phyloP scores from a whole-genome alignment of 1,140 invertebrate species.

The Drosophila neocordata region DNA sequence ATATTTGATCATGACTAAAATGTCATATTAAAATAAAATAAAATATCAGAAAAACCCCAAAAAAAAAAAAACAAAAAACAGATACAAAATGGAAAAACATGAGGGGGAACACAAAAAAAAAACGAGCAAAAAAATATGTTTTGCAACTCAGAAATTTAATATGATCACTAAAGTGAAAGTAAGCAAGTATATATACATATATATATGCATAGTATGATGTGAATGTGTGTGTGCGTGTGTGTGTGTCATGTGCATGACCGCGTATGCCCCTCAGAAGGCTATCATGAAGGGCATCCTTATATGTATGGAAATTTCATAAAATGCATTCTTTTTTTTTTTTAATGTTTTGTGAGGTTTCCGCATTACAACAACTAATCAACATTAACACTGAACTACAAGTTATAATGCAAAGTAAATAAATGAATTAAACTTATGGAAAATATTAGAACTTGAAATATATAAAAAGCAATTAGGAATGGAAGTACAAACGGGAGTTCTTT shows the following conservation, averaged over 20 bases:
- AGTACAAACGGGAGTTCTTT: too few species aligned
- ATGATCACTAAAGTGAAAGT: constrained; percentile 78
- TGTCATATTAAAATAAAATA: constrained; percentile 72
- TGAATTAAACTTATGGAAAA: too few species aligned
- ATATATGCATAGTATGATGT: neutral
- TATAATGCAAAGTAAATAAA: too few species aligned
- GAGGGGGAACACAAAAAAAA: constrained; percentile 28
- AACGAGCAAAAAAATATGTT: constrained; percentile 69
- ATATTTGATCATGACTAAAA: constrained; percentile 42
- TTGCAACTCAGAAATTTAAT: constrained; percentile 79
- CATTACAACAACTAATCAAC: constrained; percentile 45
- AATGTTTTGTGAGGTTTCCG: constrained; percentile 74
- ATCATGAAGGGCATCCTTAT: constrained; percentile 76
- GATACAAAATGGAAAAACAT: constrained; percentile 12
- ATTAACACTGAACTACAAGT: constrained; percentile 35
- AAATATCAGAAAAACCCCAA: constrained; percentile 45
- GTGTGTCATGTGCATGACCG: constrained; percentile 58
- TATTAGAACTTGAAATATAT: too few species aligned
- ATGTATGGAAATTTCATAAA: constrained; percentile 76
- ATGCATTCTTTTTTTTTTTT: constrained; percentile 69
- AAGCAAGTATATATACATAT: constrained; percentile 44
- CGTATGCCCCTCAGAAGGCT: constrained; percentile 74
- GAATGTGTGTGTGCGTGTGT: constrained; percentile 7
- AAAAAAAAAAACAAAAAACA: constrained; percentile 21
- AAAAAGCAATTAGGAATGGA: too few species aligned